Base-by-base conservation (phyloP, 1,140 invertebrate species). In the Anoplophora glabripennis region DNA sequence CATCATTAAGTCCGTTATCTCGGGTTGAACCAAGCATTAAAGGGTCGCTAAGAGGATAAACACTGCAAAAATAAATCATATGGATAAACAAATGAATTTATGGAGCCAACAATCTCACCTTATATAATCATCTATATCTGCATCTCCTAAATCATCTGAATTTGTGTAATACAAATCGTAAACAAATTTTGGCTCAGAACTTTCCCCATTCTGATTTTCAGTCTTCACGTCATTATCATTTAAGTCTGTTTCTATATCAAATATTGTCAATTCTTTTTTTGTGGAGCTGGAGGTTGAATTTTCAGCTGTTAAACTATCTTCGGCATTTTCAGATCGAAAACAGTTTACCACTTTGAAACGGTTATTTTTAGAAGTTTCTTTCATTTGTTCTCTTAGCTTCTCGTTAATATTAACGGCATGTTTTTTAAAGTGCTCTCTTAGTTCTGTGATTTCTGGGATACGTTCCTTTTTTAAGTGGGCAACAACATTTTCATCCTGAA, bases 161-260 rank as follows among this genome's bases (percentile, higher is more conserved):
- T 74, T 73, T 28, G 78, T 72, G 11, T 78, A 79, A 61, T 83
- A 83, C 34, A 83, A 68, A 70, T 83, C 81, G 68, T 81, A 82
- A 15, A 78, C 80, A 72, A 79, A 83, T 41, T 79, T 63, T 8
- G 72, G 61, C 57, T 74, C 66, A 0, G 36, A 8, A 17, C 67
- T 64, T 18, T 53, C 48, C 14, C 38, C 53, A 9, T 48, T 44
- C 35, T 41, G 17, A 8, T 58, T 53, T 7, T 12, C 28, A 14
- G 11, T 40, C 3, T 37, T 42, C 21, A 18, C 9, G 4, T 45
- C 56, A 37, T 71, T 65, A 15, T 70, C 59, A 12, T 71, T 66
- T 7, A 66, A 57, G 53, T 73, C 71, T n/a, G 56, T 59, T 36
- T 74, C 70, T 11, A 78, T 66, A 73, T 53, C 79, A 74, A 76